phyloP scores from a whole-genome alignment of 1,140 invertebrate species.

The Heliconius congener region DNA sequence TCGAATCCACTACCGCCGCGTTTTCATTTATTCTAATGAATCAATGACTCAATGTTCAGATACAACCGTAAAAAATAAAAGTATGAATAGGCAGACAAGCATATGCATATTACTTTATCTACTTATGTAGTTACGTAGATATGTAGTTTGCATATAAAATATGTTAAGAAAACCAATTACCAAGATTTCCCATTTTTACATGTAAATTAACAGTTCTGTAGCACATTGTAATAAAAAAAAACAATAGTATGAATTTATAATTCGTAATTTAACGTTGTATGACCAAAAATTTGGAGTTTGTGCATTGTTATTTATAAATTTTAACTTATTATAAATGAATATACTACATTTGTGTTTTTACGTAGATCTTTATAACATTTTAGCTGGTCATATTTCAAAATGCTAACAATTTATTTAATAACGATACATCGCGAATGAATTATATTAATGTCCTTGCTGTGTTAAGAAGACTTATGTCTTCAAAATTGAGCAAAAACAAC shows the following conservation, averaged over 20 bases:
- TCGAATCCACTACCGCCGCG: background rate
- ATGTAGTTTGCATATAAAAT: background rate
- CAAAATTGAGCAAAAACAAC: too few relatives aligned
- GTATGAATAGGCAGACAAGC: background rate
- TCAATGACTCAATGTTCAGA: background rate
- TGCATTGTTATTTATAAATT: too few relatives aligned
- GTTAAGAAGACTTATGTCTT: too few relatives aligned
- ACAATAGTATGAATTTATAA: slow-evolving; percentile 1
- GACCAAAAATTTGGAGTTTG: background rate
- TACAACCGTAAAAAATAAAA: background rate
- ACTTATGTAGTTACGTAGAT: background rate
- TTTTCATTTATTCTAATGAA: background rate
- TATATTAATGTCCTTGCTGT: too few relatives aligned
- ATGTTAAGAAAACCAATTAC: background rate
- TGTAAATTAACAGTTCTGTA: background rate
- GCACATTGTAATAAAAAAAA: background rate
- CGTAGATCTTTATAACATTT: too few relatives aligned
- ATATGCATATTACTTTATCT: background rate
- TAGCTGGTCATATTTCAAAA: too few relatives aligned
- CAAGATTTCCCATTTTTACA: background rate
- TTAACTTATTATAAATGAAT: too few relatives aligned
- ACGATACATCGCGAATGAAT: too few relatives aligned
- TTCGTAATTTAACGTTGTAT: background rate
- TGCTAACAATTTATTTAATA: too few relatives aligned
- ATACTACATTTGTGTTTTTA: background rate